Conservation (phyloP, 2,797 vertebrate genomes). For the Rhadinocentrus ornatus region DNA sequence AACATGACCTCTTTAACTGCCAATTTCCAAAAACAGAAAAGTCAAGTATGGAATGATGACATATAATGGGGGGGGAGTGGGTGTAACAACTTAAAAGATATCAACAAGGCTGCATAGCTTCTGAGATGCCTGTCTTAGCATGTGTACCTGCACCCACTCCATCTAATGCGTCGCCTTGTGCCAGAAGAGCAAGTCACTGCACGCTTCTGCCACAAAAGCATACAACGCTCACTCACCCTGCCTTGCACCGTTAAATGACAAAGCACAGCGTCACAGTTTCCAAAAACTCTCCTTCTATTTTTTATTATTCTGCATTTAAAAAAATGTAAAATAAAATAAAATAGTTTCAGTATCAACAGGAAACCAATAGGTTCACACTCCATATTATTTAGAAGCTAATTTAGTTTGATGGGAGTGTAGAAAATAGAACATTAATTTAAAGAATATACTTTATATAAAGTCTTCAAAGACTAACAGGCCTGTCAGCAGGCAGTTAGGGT, state of each 20-base stretch:
- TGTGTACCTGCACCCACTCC: conserved; percentile 76
- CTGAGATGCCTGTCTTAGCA: conserved; percentile 64
- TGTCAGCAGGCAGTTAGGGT: neutral
- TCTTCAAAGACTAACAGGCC: neutral
- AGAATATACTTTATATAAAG: too few relatives aligned
- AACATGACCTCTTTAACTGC: conserved; percentile 6
- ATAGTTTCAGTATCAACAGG: conserved; percentile 9
- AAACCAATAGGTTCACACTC: conserved; percentile 31
- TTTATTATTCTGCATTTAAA: conserved; percentile 62
- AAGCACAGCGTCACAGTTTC: conserved; percentile 78
- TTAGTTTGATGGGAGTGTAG: neutral
- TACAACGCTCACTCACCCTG: conserved; percentile 62
- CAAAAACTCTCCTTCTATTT: conserved; percentile 69
- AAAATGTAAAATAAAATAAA: neutral
- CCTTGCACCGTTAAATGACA: conserved; percentile 65
- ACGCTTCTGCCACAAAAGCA: conserved; percentile 66
- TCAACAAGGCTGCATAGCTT: conserved; percentile 51
- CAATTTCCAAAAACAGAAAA: conserved; percentile 16
- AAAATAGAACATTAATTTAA: neutral
- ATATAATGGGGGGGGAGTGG: conserved; percentile 24
- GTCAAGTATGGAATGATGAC: conserved; percentile 15
- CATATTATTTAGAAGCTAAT: neutral
- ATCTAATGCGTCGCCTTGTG: conserved; percentile 55
- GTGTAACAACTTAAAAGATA: conserved; percentile 39
- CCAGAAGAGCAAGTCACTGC: conserved; percentile 67